A percentile compares a stretch with the other conserved stretches of the same genome.
phyloP scores from a whole-genome alignment of 1,140 invertebrate species.

The Teleopsis dalmanni region DNA sequence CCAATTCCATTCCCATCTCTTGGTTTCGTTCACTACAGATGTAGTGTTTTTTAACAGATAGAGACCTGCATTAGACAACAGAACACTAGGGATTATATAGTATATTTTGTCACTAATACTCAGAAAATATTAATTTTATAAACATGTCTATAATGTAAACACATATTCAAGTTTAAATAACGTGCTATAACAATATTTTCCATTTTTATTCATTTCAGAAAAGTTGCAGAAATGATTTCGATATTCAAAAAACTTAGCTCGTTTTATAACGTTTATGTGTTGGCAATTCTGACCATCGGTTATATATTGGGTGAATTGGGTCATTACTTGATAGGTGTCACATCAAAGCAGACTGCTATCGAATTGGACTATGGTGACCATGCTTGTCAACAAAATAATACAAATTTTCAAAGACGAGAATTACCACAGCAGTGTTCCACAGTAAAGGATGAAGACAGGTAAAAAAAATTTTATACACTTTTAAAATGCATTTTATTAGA shows the following conservation, averaged over 20 bases:
- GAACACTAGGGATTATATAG: no score
- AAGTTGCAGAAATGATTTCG: conserved; percentile 31
- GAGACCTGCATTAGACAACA: no score
- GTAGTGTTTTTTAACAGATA: no score
- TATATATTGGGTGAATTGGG: conserved; percentile 78
- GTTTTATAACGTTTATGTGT: conserved; percentile 67
- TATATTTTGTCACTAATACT: no score
- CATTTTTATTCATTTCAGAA: no score
- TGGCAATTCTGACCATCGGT: conserved; percentile 68
- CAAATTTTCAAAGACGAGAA: conserved; percentile 49
- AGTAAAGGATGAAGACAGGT: neutral
- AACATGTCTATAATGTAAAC: no score
- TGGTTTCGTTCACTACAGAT: no score
- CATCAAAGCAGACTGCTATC: conserved; percentile 72
- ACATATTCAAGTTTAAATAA: no score
- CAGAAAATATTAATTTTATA: no score
- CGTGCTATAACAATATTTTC: no score
- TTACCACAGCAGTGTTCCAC: conserved; percentile 58
- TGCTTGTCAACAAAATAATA: conserved; percentile 70
- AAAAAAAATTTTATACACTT: neutral
- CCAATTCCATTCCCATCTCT: no score
- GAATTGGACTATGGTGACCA: conserved; percentile 84
- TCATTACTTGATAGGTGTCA: conserved; percentile 81
- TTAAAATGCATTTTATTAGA: neutral
- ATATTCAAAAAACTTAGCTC: conserved; percentile 54